phyloP scores from a whole-genome alignment of 2,797 vertebrate genomes.

The Lepilemur septentrionalis region DNA sequence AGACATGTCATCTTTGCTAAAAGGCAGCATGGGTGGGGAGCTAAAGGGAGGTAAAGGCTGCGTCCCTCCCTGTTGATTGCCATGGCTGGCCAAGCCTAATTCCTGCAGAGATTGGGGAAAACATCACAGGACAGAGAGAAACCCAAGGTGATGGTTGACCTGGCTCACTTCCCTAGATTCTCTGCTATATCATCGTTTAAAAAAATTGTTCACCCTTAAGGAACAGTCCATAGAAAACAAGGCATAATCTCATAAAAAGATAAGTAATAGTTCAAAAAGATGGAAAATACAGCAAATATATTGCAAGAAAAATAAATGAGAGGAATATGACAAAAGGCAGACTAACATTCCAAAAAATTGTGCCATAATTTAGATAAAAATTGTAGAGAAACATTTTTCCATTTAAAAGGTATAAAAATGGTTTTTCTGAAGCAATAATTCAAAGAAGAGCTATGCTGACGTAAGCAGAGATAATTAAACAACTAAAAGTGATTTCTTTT shows the following conservation, averaged over 20 bases:
- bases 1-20: not conserved
- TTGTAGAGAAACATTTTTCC: not conserved
- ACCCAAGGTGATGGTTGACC: not conserved
- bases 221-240: not conserved
- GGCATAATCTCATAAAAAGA: not conserved
- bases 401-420: constrained; percentile 15
- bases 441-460: not conserved
- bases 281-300: not conserved
- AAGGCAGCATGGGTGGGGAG: not conserved
- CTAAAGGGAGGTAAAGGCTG: not conserved
- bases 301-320: not conserved
- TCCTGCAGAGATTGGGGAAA: not conserved
- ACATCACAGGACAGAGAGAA: not conserved
- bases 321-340: not conserved
- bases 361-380: not conserved
- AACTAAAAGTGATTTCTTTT: constrained; percentile 9
- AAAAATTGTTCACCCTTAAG: not conserved
- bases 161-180: not conserved
- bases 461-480: not conserved
- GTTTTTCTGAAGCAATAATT: constrained; percentile 25
- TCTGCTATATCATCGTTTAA: not conserved
- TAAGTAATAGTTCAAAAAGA: not conserved
- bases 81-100: not conserved
- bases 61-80: not conserved
- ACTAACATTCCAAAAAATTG: not conserved